Base-by-base conservation (phyloP, 2,113 vertebrate species). In the Calidris pygmaea region DNA sequence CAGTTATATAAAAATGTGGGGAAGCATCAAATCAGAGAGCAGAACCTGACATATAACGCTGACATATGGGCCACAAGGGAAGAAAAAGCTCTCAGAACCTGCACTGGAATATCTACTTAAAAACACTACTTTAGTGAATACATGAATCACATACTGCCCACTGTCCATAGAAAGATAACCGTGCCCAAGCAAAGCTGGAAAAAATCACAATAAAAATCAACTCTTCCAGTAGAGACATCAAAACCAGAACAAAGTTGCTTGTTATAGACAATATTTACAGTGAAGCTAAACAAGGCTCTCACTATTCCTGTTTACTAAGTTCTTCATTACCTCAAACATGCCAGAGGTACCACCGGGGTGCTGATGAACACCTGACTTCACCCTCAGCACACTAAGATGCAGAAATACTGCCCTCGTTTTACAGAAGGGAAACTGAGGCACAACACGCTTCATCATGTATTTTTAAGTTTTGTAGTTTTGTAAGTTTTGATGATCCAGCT, bases 11-110 rank as follows among this genome's bases (percentile, higher is more conserved):
- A 63, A 93, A 70, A 55, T 90, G 67, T 55, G 88, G 63, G 16
- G n/a, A 88, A 88, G 82, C 32, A 76, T n/a, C 95, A 74, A 83
- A 86, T 62, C 72, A 43, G 75, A 93, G 76, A 58, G 48, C 52
- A 75, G 82, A 60, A 81, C 79, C 80, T 74, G 50, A 83, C 67
- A 63, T 14, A 1, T 2, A 74, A 74, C 3, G 10, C 71, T 79
- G 39, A 93, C 79, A 93, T 76, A 77, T 0, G 10, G 55, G 52
- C 47, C 72, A 74, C 81, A 32, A 67, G 41, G 37, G 48, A 94
- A 86, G 50, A 39, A 71, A 68, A 68, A 60, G 56, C 76, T 90
- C 35, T 35, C 34, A 78, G 35, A 75, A 74, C 35, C 68, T 59
- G 60, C 65, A 22, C 43, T 78, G 41, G 7, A 87, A 50, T 39